Base-by-base conservation (phyloP, 2,888 invertebrate species). In the Nezara viridula region DNA sequence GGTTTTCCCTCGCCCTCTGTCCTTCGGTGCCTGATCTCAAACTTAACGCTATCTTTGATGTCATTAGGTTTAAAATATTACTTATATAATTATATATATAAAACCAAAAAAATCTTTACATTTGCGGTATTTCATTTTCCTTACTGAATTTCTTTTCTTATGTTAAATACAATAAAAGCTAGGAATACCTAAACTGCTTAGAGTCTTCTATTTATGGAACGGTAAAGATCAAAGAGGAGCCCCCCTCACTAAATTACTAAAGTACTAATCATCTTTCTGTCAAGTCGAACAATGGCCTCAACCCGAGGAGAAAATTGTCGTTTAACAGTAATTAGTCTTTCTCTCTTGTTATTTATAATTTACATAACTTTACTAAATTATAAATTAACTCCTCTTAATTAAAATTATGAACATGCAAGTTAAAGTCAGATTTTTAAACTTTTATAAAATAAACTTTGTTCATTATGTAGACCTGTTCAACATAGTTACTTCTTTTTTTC, bases 331-430 rank as follows among this genome's bases (percentile, higher is more conserved):
- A 73, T 73, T 73, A 73, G 16, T 37, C 5, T 73, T 37, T 73
- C 19, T 37, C 37, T 37, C 27, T 73, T 37, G 32, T 37, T 19
- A 37, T 32, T 73, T 37, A 7, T 19, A 6, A 37, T 37, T 73
- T 73, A 5, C 66, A 32, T 37, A 37, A 37, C 32, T 73, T 73
- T 21, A 37, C 66, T 37, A 32, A 73, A 37, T n/a, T 73, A 73
- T 73, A 73, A 73, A 73, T 73, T 37, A 73, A 73, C 66, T 73
- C 32, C 32, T 73, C 66, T 73, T 73, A 37, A 73, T 73, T 37
- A 73, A 37, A 73, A 21, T 73, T 37, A 19, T 37, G 66, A 37
- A 37, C 19, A 7, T 6, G 2, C 32, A 73, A 66, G 24, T 24
- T 60, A 14, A 60, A 66, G 37, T 73, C 37, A 21, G 32, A 73